Evolutionary conservation across 2,888 invertebrate species (phyloP).

Genomic region (Oscheius sp.): DNA sequence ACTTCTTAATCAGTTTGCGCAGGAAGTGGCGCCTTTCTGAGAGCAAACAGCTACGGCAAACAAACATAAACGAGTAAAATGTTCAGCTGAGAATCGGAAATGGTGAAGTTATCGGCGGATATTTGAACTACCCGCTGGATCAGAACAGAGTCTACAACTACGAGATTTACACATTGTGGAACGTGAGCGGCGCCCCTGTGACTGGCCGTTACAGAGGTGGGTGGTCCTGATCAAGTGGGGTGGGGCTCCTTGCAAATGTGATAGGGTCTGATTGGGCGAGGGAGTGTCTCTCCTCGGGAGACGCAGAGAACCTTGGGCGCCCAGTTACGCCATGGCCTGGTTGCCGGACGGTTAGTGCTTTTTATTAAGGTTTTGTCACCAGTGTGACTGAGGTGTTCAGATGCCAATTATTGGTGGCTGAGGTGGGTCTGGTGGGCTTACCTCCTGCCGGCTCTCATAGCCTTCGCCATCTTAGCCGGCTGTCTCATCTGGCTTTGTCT

Average conservation of each 20-base stretch:
- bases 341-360: constrained; percentile 41
- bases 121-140: constrained; percentile 72
- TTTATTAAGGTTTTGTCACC: constrained; percentile 21
- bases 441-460: constrained; percentile 53
- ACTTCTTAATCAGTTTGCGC: constrained; percentile 8
- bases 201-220: constrained; percentile 70
- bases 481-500: constrained; percentile 48
- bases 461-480: constrained; percentile 45
- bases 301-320: constrained; percentile 24
- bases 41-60: constrained; percentile 1
- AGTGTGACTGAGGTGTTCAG: constrained; percentile 47
- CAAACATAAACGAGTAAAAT: not conserved
- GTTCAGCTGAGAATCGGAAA: constrained; percentile 68
- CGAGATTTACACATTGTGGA: constrained; percentile 71
- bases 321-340: constrained; percentile 37
- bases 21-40: not conserved
- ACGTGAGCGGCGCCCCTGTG: constrained; percentile 68
- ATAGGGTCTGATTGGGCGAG: constrained; percentile 36
- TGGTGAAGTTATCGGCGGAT: constrained; percentile 72
- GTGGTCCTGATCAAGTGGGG: not conserved
- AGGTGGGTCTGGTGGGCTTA: constrained; percentile 40
- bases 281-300: constrained; percentile 15
- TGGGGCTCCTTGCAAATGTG: constrained; percentile 1
- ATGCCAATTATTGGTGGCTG: constrained; percentile 39
- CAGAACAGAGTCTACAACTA: constrained; percentile 73